Evolutionary conservation across 2,113 vertebrate genomes (phyloP).

Genomic region (Stegastes partitus): DNA sequence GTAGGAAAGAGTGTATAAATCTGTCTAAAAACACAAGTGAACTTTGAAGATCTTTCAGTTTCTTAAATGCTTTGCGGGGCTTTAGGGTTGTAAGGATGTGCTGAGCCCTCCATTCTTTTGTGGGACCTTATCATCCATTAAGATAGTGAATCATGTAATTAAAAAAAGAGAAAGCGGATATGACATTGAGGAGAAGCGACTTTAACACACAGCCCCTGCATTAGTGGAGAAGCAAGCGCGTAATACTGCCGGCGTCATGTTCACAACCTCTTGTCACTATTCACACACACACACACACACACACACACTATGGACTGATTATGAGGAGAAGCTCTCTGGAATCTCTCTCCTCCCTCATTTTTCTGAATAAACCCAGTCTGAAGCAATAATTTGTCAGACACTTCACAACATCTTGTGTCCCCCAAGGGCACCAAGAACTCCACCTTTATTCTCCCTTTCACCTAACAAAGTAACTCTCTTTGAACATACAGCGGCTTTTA

Average conservation of each 20-base stretch:
- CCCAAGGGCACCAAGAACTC: background rate
- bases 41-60: background rate
- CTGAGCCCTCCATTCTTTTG: slow-evolving; percentile 1
- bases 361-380: slow-evolving; percentile 26
- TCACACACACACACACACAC: too few species aligned
- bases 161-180: slow-evolving; percentile 20
- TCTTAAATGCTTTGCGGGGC: background rate
- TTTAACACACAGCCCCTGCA: slow-evolving; percentile 22
- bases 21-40: too few species aligned
- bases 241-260: too few species aligned
- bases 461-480: too few species aligned
- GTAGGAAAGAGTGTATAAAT: slow-evolving; percentile 10
- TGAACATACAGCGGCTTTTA: too few species aligned
- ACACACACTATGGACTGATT: too few species aligned
- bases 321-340: background rate
- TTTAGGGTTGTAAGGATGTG: background rate
- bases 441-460: background rate
- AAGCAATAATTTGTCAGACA: slow-evolving; percentile 29
- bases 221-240: background rate
- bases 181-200: slow-evolving; percentile 13
- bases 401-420: slow-evolving; percentile 11
- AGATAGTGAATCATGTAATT: slow-evolving; percentile 36
- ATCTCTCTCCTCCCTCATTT: slow-evolving; percentile 25
- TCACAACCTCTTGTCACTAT: too few species aligned
- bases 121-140: slow-evolving; percentile 28